Evolutionary conservation across 2,113 vertebrate genomes (phyloP).

Genomic region (Cottus gobio): DNA sequence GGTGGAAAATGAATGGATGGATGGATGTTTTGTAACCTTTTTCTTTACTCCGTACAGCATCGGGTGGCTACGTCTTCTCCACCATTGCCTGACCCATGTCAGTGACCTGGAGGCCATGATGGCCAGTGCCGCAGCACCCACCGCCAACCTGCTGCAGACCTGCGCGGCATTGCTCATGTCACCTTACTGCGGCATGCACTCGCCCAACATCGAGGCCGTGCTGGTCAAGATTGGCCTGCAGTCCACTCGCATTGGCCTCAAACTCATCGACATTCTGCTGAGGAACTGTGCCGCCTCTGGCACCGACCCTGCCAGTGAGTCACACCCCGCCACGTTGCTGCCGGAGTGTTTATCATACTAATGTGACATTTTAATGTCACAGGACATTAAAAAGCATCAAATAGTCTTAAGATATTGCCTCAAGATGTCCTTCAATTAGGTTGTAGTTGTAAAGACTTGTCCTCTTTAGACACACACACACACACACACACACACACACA

Average conservation of each 20-base stretch:
- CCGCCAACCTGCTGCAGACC: slow-evolving; percentile 96
- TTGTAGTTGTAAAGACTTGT: neutral
- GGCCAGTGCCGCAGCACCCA: slow-evolving; percentile 97
- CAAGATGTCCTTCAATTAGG: neutral
- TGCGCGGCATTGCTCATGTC: slow-evolving; percentile 98
- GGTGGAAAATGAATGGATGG: too few relatives aligned
- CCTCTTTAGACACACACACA: too few relatives aligned
- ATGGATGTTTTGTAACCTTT: neutral
- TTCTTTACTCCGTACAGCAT: slow-evolving; percentile 84
- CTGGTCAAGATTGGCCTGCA: slow-evolving; percentile 98
- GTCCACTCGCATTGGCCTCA: slow-evolving; percentile 95
- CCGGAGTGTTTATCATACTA: neutral
- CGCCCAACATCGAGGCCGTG: slow-evolving; percentile 97
- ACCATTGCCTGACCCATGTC: slow-evolving; percentile 98
- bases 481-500: too few relatives aligned
- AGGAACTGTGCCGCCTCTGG: slow-evolving; percentile 97
- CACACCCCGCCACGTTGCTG: neutral
- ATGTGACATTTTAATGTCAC: too few relatives aligned
- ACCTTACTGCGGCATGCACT: slow-evolving; percentile 99
- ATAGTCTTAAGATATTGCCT: neutral
- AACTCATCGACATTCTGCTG: slow-evolving; percentile 97
- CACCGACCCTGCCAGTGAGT: slow-evolving; percentile 94
- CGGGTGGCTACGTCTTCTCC: slow-evolving; percentile 95
- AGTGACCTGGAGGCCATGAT: slow-evolving; percentile 98
- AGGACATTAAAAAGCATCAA: slow-evolving; percentile 1